Evolutionary conservation across 1,140 invertebrate genomes (phyloP), one percentile per base, ranked within the genome.

Genomic region (Saxidomus purpurata): DNA sequence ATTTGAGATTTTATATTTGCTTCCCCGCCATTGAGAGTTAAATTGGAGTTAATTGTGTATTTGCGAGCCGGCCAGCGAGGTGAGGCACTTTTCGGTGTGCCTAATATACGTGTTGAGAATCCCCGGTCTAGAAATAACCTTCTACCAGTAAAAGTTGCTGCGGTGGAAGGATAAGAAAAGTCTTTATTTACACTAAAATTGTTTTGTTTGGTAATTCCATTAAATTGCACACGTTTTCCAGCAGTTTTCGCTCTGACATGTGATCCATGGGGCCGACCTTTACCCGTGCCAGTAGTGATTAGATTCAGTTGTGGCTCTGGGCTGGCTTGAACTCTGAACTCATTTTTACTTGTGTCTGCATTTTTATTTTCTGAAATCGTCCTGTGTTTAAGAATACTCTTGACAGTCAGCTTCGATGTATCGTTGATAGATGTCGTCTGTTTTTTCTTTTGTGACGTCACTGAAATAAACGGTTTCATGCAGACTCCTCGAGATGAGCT

Each of bases 221-320:
- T 63, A 43, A 87, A 87, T 79, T 87, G 49, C 55, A 87, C 85
- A 63, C 85, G 71, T 87, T 87, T 87, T 40, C 55, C 55, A 11
- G 74, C 71, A 15, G 85, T 79, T 87, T 87, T 87, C 61, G 76
- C 28, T n/a, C 85, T 52, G 13, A 82, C 80, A 36, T 55, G 59
- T 1, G 11, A 31, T 13, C 85, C 85, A 19, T 87, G 85, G 13
- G 85, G 85, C 22, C 31, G 36, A 17, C 71, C 85, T 63, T 61
- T 63, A 63, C 85, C 85, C n/a, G 85, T 87, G 1, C 85, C 85
- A 22, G 85, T 87, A 1, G 85, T 87, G 28, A 87, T 87, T 0
- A 87, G 43, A 63, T 79, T 77, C 19, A 74, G 85, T 61, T 34
- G 47, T n/a, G 34, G 25, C 19, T 55, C n/a, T 0, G 25, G 69